Conservation (phyloP, 2,113 vertebrate genomes). For the Chloropsis hardwickii region DNA sequence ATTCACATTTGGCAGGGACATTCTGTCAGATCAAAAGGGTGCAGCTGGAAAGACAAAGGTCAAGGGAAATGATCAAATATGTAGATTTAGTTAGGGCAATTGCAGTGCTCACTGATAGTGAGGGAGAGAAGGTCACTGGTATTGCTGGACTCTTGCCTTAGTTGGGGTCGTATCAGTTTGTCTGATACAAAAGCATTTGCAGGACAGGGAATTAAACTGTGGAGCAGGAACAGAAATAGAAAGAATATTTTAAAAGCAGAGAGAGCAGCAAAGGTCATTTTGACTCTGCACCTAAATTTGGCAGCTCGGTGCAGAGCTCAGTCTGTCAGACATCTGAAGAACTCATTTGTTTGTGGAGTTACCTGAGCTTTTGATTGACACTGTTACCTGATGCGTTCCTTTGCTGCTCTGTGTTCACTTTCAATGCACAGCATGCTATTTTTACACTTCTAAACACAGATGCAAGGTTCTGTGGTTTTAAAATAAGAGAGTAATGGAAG, state of each 20-base stretch:
- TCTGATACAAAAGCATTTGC: neutral
- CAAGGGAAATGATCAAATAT: constrained; percentile 27
- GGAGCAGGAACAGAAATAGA: constrained; percentile 66
- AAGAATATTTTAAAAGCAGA: constrained; percentile 52
- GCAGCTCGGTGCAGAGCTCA: constrained; percentile 19
- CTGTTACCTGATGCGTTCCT: neutral
- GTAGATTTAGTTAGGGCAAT: neutral
- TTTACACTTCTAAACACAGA: neutral
- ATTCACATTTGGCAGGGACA: neutral
- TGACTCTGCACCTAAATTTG: constrained; percentile 47
- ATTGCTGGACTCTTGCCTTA: neutral
- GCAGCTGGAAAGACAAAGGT: constrained; percentile 6
- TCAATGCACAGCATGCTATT: constrained; percentile 1
- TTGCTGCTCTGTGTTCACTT: neutral
- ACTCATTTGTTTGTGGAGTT: constrained; percentile 56
- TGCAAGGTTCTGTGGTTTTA: neutral
- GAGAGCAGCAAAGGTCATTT: constrained; percentile 38
- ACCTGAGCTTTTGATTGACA: constrained; percentile 55
- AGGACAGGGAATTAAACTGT: neutral
- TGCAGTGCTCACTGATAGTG: neutral
- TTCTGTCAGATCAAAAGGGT: neutral
- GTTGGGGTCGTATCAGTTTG: neutral
- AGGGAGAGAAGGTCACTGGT: neutral
- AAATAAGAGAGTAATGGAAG: constrained; percentile 2
- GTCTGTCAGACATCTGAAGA: constrained; percentile 50